A percentile compares a stretch with the other conserved stretches of the same genome.
These are phyloP conservation scores for Bombus huntii DNA, from an alignment of 1,140 invertebrate genomes.

Conservation along the genomic window DNA sequence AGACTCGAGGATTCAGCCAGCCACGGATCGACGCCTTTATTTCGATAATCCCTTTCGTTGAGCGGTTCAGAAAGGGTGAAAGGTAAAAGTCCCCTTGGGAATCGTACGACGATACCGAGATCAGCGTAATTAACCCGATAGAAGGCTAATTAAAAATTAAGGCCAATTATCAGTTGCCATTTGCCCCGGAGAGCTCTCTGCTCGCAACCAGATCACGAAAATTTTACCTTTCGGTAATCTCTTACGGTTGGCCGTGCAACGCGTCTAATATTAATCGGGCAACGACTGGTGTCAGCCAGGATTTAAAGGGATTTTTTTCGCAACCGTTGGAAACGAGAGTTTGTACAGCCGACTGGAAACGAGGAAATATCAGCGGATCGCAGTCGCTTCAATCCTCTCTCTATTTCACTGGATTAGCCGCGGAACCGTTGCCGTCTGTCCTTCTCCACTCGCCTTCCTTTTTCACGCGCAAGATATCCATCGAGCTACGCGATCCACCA, in stretches of 20 bases:
- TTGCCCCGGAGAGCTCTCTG: not conserved
- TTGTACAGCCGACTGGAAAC: slow-evolving; percentile 4
- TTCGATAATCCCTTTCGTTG: slow-evolving; percentile 38
- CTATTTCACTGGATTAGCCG: not conserved
- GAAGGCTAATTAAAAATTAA: slow-evolving; percentile 36
- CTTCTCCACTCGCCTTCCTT: not conserved
- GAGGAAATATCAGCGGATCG: slow-evolving; percentile 1
- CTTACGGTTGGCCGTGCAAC: not conserved
- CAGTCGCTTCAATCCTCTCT: not conserved
- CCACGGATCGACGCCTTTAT: slow-evolving; percentile 55
- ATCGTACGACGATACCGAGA: not conserved
- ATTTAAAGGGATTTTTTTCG: not conserved
- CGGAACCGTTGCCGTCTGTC: not conserved
- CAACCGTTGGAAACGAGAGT: not conserved
- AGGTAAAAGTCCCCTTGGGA: slow-evolving; percentile 37
- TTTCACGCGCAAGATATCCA: not conserved
- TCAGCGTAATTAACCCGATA: slow-evolving; percentile 15
- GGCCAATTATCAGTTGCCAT: slow-evolving; percentile 10
- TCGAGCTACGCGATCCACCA: not conserved
- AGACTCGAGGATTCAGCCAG: slow-evolving; percentile 22
- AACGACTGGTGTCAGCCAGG: not conserved
- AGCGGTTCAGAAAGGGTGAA: not conserved
- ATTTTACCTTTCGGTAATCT: not conserved
- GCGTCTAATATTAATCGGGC: not conserved
- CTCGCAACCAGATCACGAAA: not conserved